phyloP scores from a whole-genome alignment of 1,140 invertebrate genomes.

The Aphis gossypii region DNA sequence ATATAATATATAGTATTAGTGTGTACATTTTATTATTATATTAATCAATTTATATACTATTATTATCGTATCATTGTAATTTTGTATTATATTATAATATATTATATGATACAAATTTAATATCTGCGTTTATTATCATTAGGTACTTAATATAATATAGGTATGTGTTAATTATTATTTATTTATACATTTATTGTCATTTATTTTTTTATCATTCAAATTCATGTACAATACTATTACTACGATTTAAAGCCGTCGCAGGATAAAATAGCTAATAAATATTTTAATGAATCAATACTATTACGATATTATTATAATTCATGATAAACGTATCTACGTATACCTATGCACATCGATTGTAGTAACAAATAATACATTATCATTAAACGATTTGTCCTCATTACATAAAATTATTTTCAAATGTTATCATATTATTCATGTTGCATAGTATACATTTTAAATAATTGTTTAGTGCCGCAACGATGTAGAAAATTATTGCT shows the following conservation, averaged over 20 bases:
- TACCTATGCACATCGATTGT: background rate
- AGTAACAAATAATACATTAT: background rate
- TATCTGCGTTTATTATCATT: constrained; percentile 1
- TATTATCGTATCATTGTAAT: constrained; percentile 2
- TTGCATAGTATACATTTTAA: background rate
- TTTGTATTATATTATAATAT: background rate
- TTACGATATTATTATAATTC: background rate
- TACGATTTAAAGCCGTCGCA: background rate
- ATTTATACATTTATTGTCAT: constrained; percentile 8
- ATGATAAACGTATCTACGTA: background rate
- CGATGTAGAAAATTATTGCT: background rate
- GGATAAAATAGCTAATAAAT: background rate
- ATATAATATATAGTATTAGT: background rate
- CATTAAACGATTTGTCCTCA: background rate
- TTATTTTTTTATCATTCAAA: background rate
- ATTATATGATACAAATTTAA: background rate
- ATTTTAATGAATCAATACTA: background rate
- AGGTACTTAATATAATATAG: background rate
- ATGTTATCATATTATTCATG: background rate
- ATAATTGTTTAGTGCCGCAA: background rate
- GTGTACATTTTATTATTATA: constrained; percentile 20
- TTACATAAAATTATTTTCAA: background rate
- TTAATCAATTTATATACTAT: background rate
- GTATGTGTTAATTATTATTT: background rate
- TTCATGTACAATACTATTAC: background rate